Base-by-base conservation (phyloP, 2,888 invertebrate genomes). In the Unio pictorum region DNA sequence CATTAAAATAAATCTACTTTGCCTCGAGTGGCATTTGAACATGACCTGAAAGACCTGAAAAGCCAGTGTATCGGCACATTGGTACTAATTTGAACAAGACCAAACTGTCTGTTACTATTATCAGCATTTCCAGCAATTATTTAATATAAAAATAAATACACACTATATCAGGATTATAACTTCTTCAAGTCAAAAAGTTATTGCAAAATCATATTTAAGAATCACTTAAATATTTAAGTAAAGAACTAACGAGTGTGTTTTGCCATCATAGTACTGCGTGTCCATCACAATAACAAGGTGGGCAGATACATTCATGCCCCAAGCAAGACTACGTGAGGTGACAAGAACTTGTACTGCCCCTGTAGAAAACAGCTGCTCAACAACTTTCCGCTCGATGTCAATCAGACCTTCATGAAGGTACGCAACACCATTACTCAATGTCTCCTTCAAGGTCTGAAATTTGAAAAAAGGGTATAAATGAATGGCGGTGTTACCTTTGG, bases 281-380 rank as follows among this genome's bases (percentile, higher is more conserved):
- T 99, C 99, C 93, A 99, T 98, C 59, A 99, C 94, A 64, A 99
- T 93, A 54, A 96, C 97, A n/a, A 99, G 93, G 91, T 99, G 96
- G 0, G 97, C 95, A 68, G 94, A 94, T 68, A 98, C 84, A 71
- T 94, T 95, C 80, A 98, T 93, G 23, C 95, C 95, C 96, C 98
- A 99, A 85, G 96, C 96, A 56, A 99, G 93, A 87, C 95, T 96
- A 3, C 96, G 93, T 0, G 97, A 96, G 1, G 96, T 95, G 4
- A 99, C 98, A 63, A 97, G 95, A 70, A 97, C 93, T 84, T 92
- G 92, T 60, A 98, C 94, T 0, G 98, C 98, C 2, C 97, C 98
- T 0, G 95, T 95, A 88, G 95, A 95, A 87, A 98, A 95, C 67
- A 99, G 92, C 89, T 97, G 95, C 86, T 99, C 97, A 17, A 99